Evolutionary conservation across 1,140 invertebrate species (phyloP).

Genomic region (Cylas formicarius): DNA sequence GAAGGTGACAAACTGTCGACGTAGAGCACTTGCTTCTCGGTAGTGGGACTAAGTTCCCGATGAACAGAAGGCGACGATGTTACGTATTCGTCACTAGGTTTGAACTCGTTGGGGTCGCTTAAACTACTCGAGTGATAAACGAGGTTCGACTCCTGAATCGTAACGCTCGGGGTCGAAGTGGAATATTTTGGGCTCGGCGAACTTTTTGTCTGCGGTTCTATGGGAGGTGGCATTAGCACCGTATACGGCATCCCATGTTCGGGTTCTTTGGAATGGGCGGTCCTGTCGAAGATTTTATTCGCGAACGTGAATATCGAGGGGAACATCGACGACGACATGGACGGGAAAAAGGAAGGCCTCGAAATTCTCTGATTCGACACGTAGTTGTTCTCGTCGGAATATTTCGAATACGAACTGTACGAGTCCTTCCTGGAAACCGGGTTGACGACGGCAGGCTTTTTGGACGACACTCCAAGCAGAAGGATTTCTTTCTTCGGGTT

Average conservation of each 20-base stretch:
- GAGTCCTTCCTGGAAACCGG: slow-evolving; percentile 33
- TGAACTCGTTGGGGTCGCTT: slow-evolving; percentile 42
- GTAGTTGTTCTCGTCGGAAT: slow-evolving; percentile 43
- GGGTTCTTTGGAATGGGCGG: slow-evolving; percentile 39
- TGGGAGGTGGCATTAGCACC: slow-evolving; percentile 61
- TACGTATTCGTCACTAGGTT: no score
- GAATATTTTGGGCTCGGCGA: slow-evolving; percentile 18
- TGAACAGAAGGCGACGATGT: slow-evolving; percentile 31
- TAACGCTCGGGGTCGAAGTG: slow-evolving; percentile 29
- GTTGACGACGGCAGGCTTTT: slow-evolving; percentile 50
- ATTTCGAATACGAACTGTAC: slow-evolving; percentile 46
- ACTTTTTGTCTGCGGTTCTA: slow-evolving; percentile 37
- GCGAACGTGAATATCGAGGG: slow-evolving; percentile 36
- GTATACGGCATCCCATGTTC: slow-evolving; percentile 51
- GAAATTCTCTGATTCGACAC: slow-evolving; percentile 31
- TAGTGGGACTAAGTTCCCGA: slow-evolving; percentile 36
- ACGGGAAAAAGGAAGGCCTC: slow-evolving; percentile 27
- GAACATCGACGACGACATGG: slow-evolving; percentile 28
- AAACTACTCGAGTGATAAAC: slow-evolving; percentile 53
- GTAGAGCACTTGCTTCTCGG: slow-evolving; percentile 16
- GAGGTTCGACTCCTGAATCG: slow-evolving; percentile 53
- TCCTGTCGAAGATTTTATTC: slow-evolving; percentile 44
- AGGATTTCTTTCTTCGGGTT: slow-evolving; percentile 57
- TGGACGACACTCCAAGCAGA: slow-evolving; percentile 57
- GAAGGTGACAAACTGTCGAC: slow-evolving; percentile 17